Evolutionary conservation across 2,888 invertebrate species (phyloP), one percentile per base, ranked within the genome.

Genomic region (Leptarthrus brevirostris): DNA sequence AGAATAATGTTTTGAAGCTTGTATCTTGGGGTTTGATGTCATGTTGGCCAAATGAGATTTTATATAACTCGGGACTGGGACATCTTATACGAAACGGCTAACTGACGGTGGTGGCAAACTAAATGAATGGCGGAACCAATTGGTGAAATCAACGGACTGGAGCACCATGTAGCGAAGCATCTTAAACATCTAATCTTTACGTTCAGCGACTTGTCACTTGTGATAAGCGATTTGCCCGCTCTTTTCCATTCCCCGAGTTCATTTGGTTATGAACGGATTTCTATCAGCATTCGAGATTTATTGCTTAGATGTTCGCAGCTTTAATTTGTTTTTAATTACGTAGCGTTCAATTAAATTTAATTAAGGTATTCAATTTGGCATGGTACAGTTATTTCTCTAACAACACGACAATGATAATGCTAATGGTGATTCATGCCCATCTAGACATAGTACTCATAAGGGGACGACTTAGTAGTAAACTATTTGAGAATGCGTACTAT

Each of bases 1-100:
- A 66, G 73, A 75, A 75, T 74, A 74, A 71, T 69, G 69, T 69
- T 69, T 69, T 69, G 69, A 69, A 52, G 52, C 44, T 22, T 69
- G 69, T 73, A 64, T 49, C 52, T 18, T 36, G 24, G 36, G 49
- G 70, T 10, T 54, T 44, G 69, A 69, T 69, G 69, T 69, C 69
- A 69, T 69, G 69, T 69, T 69, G 24, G 20, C 24, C 8, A 69
- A 69, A 52, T 34, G 69, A 30, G 24, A 34, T 52, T 52, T 69
- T 69, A 69, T 69, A 44, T 69, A 69, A 69, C n/a, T 36, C 12
- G 0, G 1, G 22, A 20, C 18, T 40, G 8, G 40, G 72, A 47
- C 54, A 54, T 44, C 34, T 72, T 58, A 30, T 47, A 49, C 14
- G 56, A 44, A 44, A 22, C 30, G 2, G 70, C 53, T 4, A 20